Base-by-base conservation (phyloP, 2,113 vertebrate genomes). In the Bothrops jararaca region DNA sequence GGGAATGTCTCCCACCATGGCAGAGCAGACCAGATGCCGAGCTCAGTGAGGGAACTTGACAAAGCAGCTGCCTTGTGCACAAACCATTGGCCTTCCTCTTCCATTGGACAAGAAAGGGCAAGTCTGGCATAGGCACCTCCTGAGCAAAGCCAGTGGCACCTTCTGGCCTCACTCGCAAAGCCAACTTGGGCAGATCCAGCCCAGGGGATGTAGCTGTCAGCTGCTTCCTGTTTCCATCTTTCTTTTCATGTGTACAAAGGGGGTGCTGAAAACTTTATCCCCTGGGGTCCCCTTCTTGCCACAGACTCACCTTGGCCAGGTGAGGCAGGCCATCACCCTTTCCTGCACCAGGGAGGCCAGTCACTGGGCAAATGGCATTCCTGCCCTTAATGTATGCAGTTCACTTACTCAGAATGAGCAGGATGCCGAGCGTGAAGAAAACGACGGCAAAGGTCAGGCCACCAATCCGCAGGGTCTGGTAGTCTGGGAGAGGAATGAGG, bases 391-490 rank as follows among this genome's bases (percentile, higher is more conserved):
- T 15, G 23, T 13, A 4, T 26, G 11, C 10, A 26, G 50, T 45
- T 2, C 0, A 94, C 99, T 98, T 95, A 99, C 99, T 99, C 91
- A 99, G 98, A 93, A 99, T 99, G 13, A 99, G 98, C 39, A 99
- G 98, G 64, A 99, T 99, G 58, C 99, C 99, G 1, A 99, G 97
- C 0, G 98, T 97, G 96, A 99, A 99, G 87, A 99, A 98, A 88
- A 99, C 98, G 94, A 99, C 99, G 0, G 99, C 99, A 29, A 99
- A 98, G n/a, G 98, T 98, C 97, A 99, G 90, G 24, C 99, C 99
- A 2, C 99, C 98, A 9, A 99, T 99, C 97, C 99, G 97, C 97
- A 99, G 98, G 94, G 97, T 99, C 96, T 99, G 98, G 94, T 99
- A 99, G 95, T 99, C 99, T 99, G 88, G 0, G 0, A n/a, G 45